A percentile compares a stretch with the other conserved stretches of the same genome.
phyloP scores from a whole-genome alignment of 2,113 vertebrate species.

The Melanostigma gelatinosum region DNA sequence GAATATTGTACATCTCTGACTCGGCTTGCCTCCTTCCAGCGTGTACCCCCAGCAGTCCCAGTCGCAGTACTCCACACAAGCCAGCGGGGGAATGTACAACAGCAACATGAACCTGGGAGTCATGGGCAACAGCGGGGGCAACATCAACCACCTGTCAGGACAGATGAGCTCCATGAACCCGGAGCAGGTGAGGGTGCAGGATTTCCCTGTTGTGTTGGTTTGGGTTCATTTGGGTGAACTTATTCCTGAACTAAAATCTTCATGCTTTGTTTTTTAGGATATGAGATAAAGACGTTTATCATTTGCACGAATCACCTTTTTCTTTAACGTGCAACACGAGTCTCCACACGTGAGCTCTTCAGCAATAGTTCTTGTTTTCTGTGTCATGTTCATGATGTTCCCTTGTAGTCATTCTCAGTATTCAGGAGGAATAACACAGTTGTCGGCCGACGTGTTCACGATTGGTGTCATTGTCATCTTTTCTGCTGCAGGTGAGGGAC shows the following conservation, averaged over 20 bases:
- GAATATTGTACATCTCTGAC: background rate
- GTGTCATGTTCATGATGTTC: background rate
- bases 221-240: background rate
- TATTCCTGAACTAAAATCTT: background rate
- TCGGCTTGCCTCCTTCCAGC: conserved; percentile 73
- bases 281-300: too few relatives aligned
- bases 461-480: background rate
- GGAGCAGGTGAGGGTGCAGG: conserved; percentile 86
- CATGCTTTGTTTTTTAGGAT: background rate
- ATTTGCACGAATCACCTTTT: too few relatives aligned
- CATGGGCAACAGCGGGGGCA: conserved; percentile 90
- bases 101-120: conserved; percentile 89
- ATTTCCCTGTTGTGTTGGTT: background rate
- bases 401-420: background rate
- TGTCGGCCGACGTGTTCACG: too few relatives aligned
- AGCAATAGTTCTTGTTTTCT: background rate
- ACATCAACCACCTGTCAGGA: conserved; percentile 92
- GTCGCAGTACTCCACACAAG: conserved; percentile 87
- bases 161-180: conserved; percentile 93
- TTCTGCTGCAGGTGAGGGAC: conserved; percentile 55
- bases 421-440: background rate
- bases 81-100: conserved; percentile 91
- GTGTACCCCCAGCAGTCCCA: conserved; percentile 94
- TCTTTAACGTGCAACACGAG: too few relatives aligned
- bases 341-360: background rate